Evolutionary conservation across 2,888 invertebrate species (phyloP).

Genomic region (Venusia cambrica): DNA sequence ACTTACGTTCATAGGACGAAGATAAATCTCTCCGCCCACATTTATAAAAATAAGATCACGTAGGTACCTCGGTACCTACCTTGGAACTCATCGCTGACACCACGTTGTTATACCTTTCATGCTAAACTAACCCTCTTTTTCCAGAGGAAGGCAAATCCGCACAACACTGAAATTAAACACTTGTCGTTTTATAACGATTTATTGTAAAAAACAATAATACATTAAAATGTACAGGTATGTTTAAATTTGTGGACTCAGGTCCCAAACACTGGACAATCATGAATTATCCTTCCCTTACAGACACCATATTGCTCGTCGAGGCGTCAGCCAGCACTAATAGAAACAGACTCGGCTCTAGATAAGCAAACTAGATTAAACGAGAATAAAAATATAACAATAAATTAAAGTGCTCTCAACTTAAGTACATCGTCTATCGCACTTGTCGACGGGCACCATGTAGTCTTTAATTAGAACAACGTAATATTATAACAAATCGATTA

Average conservation of each 20-base stretch:
- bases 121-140: too few species aligned
- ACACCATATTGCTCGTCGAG: conserved; percentile 81
- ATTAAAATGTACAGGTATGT: conserved; percentile 83
- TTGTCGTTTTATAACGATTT: conserved; percentile 80
- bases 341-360: conserved; percentile 77
- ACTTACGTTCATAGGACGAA: too few species aligned
- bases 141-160: too few species aligned
- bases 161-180: conserved; percentile 49
- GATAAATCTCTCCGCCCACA: too few species aligned
- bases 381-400: conserved; percentile 79
- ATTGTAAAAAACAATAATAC: conserved; percentile 83
- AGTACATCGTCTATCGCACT: conserved; percentile 79
- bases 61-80: too few species aligned
- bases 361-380: conserved; percentile 77
- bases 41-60: too few species aligned
- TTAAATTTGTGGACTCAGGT: conserved; percentile 78
- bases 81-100: too few species aligned
- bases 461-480: conserved; percentile 78
- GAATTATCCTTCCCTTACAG: conserved; percentile 77
- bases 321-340: conserved; percentile 79
- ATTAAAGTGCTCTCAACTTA: conserved; percentile 79
- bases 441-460: conserved; percentile 81
- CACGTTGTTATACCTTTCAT: too few species aligned
- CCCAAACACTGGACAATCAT: conserved; percentile 78
- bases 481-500: conserved; percentile 78